Conservation (phyloP, 1,140 invertebrate species). For the Mylabris phalerata region DNA sequence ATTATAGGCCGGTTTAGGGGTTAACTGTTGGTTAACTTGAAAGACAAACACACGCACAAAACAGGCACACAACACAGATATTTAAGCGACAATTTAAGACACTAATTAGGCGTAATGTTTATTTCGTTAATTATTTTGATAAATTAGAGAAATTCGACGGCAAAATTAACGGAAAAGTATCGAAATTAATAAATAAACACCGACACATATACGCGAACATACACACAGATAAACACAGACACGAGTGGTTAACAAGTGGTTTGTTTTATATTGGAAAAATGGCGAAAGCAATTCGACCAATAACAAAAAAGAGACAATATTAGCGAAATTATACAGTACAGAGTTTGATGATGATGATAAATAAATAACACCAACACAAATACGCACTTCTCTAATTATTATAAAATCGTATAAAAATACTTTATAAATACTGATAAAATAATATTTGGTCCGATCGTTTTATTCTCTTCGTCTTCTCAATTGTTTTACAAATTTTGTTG, state of each 20-base stretch:
- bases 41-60: neutral
- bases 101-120: slow-evolving; percentile 8
- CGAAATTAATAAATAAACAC: neutral
- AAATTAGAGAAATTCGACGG: no score
- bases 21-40: neutral
- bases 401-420: slow-evolving; percentile 29
- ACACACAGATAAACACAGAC: slow-evolving; percentile 17
- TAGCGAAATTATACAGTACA: slow-evolving; percentile 12
- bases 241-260: slow-evolving; percentile 32
- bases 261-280: slow-evolving; percentile 18
- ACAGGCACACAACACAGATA: neutral
- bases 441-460: slow-evolving; percentile 24
- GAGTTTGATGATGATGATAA: no score
- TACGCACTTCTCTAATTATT: slow-evolving; percentile 18
- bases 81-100: slow-evolving; percentile 16
- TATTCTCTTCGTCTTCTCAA: neutral
- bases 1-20: slow-evolving; percentile 14
- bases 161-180: neutral
- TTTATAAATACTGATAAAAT: slow-evolving; percentile 22
- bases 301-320: slow-evolving; percentile 1
- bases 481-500: neutral
- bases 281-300: slow-evolving; percentile 11
- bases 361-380: slow-evolving; percentile 21
- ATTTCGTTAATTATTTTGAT: no score
- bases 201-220: neutral